These are phyloP conservation scores for Camponotus vicinus DNA, from an alignment of 1,140 invertebrate genomes.

Conservation along the genomic window DNA sequence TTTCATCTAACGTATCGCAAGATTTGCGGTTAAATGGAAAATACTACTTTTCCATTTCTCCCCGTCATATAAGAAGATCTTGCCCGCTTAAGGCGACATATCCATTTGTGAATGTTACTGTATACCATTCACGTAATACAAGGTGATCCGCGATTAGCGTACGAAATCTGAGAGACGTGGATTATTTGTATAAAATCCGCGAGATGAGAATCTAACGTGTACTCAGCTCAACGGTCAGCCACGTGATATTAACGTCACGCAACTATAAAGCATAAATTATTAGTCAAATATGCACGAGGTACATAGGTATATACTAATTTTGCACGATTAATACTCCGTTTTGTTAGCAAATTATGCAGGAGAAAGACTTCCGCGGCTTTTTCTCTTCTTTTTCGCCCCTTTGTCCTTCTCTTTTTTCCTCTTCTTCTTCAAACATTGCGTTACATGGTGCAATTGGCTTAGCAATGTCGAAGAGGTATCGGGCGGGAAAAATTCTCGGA, in stretches of 20 bases:
- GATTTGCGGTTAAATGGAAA: conserved; percentile 15
- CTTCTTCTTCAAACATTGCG: background rate
- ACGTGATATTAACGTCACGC: conserved; percentile 34
- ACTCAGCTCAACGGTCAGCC: conserved; percentile 18
- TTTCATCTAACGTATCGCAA: background rate
- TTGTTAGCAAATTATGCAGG: conserved; percentile 26
- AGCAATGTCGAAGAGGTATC: conserved; percentile 15
- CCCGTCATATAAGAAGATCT: background rate
- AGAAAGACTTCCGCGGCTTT: background rate
- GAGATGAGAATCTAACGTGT: conserved; percentile 12
- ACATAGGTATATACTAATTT: conserved; percentile 13
- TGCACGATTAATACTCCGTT: conserved; percentile 23
- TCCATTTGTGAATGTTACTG: conserved; percentile 8
- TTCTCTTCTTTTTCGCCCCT: background rate
- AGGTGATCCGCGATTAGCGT: conserved; percentile 5
- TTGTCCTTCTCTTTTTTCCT: no score
- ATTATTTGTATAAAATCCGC: conserved; percentile 46
- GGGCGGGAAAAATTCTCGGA: conserved; percentile 37
- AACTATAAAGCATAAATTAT: conserved; percentile 29
- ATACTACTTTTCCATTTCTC: background rate
- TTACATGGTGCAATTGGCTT: background rate
- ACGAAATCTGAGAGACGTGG: conserved; percentile 1
- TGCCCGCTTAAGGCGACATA: background rate
- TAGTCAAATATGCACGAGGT: conserved; percentile 17
- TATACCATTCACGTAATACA: background rate